phyloP scores from a whole-genome alignment of 2,113 vertebrate genomes.

The Bungarus multicinctus region DNA sequence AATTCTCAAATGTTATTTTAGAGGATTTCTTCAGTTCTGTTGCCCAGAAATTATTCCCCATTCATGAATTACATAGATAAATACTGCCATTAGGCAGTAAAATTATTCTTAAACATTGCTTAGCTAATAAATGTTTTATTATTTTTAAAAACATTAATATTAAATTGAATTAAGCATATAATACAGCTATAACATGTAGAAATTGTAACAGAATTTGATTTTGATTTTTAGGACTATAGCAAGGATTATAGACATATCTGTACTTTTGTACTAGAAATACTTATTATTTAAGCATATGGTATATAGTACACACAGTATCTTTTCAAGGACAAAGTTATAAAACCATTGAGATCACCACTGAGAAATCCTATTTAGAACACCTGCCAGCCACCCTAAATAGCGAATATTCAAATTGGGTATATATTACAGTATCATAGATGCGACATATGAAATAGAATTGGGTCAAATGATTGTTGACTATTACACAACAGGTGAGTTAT shows the following conservation, averaged over 20 bases:
- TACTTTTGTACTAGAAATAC: neutral
- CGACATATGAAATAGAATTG: neutral
- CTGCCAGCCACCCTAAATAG: neutral
- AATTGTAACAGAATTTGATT: neutral
- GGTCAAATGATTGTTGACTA: too few relatives aligned
- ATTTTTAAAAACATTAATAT: neutral
- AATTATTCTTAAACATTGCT: neutral
- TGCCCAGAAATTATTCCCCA: neutral
- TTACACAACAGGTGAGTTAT: neutral
- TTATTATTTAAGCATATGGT: neutral
- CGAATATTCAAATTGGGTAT: neutral
- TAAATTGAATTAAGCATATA: neutral
- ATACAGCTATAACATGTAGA: neutral
- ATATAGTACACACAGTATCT: neutral
- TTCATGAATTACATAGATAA: neutral
- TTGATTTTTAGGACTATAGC: neutral
- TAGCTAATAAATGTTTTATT: neutral
- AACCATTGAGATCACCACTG: neutral
- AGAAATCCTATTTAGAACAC: neutral
- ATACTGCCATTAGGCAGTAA: neutral
- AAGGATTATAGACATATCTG: neutral
- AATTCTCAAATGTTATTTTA: neutral
- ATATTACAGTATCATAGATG: neutral
- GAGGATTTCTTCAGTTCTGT: neutral
- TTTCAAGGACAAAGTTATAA: neutral